Conservation (phyloP, 2,797 vertebrate genomes). For the Clarias platycephalus region DNA sequence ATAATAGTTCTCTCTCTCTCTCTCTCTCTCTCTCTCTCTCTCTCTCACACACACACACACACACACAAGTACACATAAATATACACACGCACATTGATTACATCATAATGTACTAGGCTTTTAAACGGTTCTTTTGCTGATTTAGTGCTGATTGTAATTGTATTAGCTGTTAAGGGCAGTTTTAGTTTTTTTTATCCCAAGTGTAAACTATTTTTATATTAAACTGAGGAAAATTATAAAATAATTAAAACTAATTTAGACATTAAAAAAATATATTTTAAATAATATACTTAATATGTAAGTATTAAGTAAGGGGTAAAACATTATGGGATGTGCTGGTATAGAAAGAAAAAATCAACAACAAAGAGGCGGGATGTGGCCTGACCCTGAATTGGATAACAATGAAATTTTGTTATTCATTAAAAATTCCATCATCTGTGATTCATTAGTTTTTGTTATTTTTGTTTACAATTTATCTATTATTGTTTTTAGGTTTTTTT, state of each 20-base stretch:
- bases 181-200: not conserved
- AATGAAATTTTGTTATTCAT: not conserved
- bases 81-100: not conserved
- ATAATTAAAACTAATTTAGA: not conserved
- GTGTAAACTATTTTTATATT: not conserved
- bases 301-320: not conserved
- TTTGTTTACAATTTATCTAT: not conserved
- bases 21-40: not conserved
- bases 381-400: not conserved
- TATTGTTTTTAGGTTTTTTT: too few species aligned
- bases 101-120: slow-evolving; percentile 2
- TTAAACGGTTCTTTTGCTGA: slow-evolving; percentile 21
- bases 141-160: slow-evolving; percentile 18
- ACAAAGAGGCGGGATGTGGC: not conserved
- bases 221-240: not conserved
- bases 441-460: not conserved
- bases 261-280: too few species aligned
- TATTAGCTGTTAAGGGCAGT: slow-evolving; percentile 6
- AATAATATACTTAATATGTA: not conserved
- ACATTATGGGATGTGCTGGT: not conserved
- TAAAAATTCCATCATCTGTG: not conserved
- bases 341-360: not conserved
- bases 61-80: slow-evolving; percentile 2
- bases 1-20: slow-evolving; percentile 45
- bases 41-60: not conserved